A percentile compares a stretch with the other conserved stretches of the same genome.
These are phyloP conservation scores for Mesochorus sp. DNA, from an alignment of 2,888 invertebrate species.

Conservation along the genomic window DNA sequence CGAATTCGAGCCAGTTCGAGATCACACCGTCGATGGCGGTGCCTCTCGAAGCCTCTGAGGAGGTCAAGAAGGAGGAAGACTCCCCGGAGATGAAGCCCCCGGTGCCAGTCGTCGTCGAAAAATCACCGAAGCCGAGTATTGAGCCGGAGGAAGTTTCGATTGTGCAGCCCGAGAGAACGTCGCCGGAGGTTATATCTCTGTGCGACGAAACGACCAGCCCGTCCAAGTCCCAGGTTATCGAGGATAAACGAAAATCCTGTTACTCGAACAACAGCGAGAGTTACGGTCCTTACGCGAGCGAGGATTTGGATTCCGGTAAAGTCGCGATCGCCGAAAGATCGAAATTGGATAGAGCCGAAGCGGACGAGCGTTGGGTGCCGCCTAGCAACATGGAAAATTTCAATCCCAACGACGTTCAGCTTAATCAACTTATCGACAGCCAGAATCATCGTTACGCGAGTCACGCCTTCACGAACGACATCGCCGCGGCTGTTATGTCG, in stretches of 20 bases:
- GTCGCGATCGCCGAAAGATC: constrained; percentile 79
- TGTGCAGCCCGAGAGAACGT: constrained; percentile 20
- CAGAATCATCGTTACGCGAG: constrained; percentile 77
- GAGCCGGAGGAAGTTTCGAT: constrained; percentile 64
- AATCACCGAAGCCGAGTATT: constrained; percentile 28
- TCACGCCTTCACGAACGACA: constrained; percentile 76
- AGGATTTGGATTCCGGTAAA: constrained; percentile 80
- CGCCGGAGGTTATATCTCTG: constrained; percentile 49
- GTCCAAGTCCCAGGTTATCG: constrained; percentile 69
- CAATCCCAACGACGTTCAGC: constrained; percentile 74
- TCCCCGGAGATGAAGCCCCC: constrained; percentile 26
- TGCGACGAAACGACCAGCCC: constrained; percentile 51
- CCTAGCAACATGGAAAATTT: constrained; percentile 82
- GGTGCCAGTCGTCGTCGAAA: constrained; percentile 38
- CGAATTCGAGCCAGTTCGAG: constrained; percentile 83
- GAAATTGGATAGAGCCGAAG: constrained; percentile 82
- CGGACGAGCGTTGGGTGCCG: constrained; percentile 86
- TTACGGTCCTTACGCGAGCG: constrained; percentile 74
- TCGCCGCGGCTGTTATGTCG: constrained; percentile 69
- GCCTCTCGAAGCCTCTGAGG: constrained; percentile 77
- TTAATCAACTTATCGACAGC: constrained; percentile 76
- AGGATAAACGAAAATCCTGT: constrained; percentile 76
- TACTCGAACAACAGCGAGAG: constrained; percentile 73
- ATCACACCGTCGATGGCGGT: constrained; percentile 80
- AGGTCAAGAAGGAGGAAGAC: constrained; percentile 73